Evolutionary conservation across 1,140 invertebrate genomes (phyloP), one percentile per base, ranked within the genome.

Genomic region (Nymphalis io): DNA sequence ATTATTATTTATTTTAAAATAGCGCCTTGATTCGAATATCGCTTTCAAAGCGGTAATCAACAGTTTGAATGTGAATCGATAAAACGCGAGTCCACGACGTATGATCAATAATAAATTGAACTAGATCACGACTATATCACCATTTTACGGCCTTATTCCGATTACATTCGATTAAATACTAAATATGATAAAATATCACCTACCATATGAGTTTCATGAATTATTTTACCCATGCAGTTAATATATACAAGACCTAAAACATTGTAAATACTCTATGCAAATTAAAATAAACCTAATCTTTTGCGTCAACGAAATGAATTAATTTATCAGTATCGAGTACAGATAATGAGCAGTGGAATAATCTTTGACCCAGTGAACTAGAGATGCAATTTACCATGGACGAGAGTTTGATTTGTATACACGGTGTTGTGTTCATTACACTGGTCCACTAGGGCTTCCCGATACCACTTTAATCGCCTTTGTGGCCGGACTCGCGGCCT

Each of bases 401-500:
- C 23, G 58, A 46, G 40, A 40, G 59, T 61, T 61, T 33, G 21
- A 15, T 33, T 33, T 46, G 59, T 5, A 12, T 11, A 20, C 1
- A 12, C 46, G 8, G 46, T n/a, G 46, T 20, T 20, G 46, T n/a
- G 46, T 20, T 21, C 20, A 44, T 40, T 27, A 46, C 59, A 40
- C 38, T 62, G 13, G 46, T 46, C 21, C n/a, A 62, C 58, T 68
- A 68, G 15, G 66, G 66, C 66, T 68, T 68, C 66, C 58, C 59
- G 58, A 60, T 68, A 53, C 58, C 66, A 46, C 51, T 33, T 1
- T 68, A 68, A 68, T 68, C 66, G 66, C 44, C 46, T 68, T 68
- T 60, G 66, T 42, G 55, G 66, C 44, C 27, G 42, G 65, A 60
- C 42, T 51, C 33, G 58, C 57, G 44, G 58, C 59, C 59, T 68